phyloP scores from a whole-genome alignment of 2,888 invertebrate species.

The Ophonus ardosiacus region DNA sequence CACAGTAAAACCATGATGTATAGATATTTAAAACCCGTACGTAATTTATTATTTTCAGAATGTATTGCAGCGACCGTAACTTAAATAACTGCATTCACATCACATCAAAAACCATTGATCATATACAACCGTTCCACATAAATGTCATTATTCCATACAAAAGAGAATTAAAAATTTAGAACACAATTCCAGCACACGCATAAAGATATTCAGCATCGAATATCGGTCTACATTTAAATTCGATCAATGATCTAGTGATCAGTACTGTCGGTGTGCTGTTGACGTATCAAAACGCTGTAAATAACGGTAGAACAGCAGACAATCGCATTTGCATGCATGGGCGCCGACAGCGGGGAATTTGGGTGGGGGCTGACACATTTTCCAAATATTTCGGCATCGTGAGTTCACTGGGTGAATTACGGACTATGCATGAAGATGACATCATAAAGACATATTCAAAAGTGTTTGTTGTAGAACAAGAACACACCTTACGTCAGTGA shows the following conservation, averaged over 20 bases:
- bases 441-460: conserved; percentile 25
- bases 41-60: neutral
- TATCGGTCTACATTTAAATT: conserved; percentile 29
- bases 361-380: conserved; percentile 32
- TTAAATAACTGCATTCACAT: neutral
- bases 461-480: conserved; percentile 6
- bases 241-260: conserved; percentile 25
- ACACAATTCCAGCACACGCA: neutral
- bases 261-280: conserved; percentile 3
- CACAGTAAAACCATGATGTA: neutral
- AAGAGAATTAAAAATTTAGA: neutral
- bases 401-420: conserved; percentile 7
- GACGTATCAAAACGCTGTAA: conserved; percentile 37
- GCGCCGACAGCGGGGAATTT: neutral
- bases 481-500: neutral
- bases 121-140: neutral
- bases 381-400: conserved; percentile 23
- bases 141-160: neutral
- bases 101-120: neutral
- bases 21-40: neutral
- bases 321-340: conserved; percentile 38
- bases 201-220: conserved; percentile 1
- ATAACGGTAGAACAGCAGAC: conserved; percentile 45
- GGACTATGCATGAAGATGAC: conserved; percentile 5
- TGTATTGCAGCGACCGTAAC: neutral